Evolutionary conservation across 2,888 invertebrate species (phyloP), one percentile per base, ranked within the genome.

Genomic region (Cheilosia pagana): DNA sequence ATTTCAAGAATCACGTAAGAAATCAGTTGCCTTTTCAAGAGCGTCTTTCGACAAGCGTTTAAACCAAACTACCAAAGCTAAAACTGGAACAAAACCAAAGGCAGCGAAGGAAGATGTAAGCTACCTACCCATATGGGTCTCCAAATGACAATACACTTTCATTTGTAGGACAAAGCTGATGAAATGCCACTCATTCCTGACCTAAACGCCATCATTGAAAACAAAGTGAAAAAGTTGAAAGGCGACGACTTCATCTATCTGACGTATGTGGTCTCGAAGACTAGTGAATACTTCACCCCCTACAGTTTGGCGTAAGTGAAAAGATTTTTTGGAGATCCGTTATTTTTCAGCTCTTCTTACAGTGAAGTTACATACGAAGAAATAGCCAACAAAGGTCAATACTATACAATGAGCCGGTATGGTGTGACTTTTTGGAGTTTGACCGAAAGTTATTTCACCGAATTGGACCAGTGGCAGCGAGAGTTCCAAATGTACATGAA

Each of bases 401-500:
- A 95, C 90, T 94, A 96, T 88, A 98, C 97, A 0, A 95, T 98
- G 87, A 96, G 97, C 87, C 92, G 94, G 3, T 94, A 95, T 89
- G 98, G 98, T 0, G 96, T 97, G 0, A 95, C 96, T n/a, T 95
- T 96, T 88, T 95, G 94, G 90, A 94, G 92, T 67, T 90, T 93
- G 14, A 94, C 94, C 70, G 97, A 97, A 90, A 95, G 95, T 91
- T 94, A 94, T 14, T 97, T 96, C 89, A 96, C 96, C 0, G 94
- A 95, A 10, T 92, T 98, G 6, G 93, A 94, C 21, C 93, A 95
- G 81, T 98, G 97, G 97, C 96, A 96, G 89, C 94, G 94, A 77
- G 97, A 97, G 89, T 97, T 96, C 88, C 94, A 94, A n/a, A 95
- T 95, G 90, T 97, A 96, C 89, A 93, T 95, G 48, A 93, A 95